Evolutionary conservation across 92 coral and sea anemone species (phyloP), one percentile per base, ranked within the genome.

Genomic region (Desmophyllum pertusum): DNA sequence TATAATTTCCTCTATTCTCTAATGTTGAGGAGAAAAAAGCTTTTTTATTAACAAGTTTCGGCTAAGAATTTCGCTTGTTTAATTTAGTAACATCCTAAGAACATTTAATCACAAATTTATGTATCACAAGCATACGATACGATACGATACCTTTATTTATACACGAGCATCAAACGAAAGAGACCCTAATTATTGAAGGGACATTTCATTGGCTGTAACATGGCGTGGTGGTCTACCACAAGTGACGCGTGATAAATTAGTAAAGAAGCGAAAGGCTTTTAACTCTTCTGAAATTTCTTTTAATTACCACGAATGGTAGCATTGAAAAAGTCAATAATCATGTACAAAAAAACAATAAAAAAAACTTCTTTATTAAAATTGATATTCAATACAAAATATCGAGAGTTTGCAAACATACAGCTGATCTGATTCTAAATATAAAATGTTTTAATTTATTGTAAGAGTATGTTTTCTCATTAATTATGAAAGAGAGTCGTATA

Each of bases 401-500:
- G 8, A 18, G 17, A 48, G 40, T 9, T 30, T 50, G 27, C 59
- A 29, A 30, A 48, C 21, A 25, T 30, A 19, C 41, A 29, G 35
- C 39, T 2, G 59, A 62, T 15, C n/a, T n/a, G 25, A 59, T n/a
- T 61, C 50, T 33, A 46, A 43, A 46, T 33, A 79, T 10, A 79
- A 35, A 46, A 79, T 66, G 57, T 65, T 14, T 18, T 62, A 79
- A 79, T 79, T 62, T 61, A 17, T 36, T 35, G 2, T 66, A 64
- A 0, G 31, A 75, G 27, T 31, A 6, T n/a, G 35, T 39, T 65
- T 79, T 45, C 62, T 33, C 84, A 79, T 79, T 79, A 79, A 79
- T 79, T 45, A 79, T 79, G 75, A 79, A 65, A 43, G 43, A 79
- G 75, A 31, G 62, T 46, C 35, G 64, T 17, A 25, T 65, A 31